These are phyloP conservation scores for Macropus fuliginosus DNA, from an alignment of 2,797 vertebrate genomes.

Conservation along the genomic window DNA sequence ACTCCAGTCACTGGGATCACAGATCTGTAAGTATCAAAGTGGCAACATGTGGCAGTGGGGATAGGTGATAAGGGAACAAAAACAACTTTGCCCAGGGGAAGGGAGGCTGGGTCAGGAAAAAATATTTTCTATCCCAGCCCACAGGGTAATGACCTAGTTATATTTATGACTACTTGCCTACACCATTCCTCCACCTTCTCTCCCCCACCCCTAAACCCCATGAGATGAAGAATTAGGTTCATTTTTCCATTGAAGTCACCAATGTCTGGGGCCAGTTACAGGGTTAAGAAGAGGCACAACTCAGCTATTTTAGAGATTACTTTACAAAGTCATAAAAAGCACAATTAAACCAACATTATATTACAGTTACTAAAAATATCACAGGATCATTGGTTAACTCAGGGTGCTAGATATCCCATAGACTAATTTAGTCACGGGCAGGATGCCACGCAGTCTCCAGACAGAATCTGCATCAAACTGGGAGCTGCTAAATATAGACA, in stretches of 20 bases:
- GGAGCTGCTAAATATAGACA: slow-evolving; percentile 74
- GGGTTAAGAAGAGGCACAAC: slow-evolving; percentile 33
- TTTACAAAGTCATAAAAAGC: slow-evolving; percentile 63
- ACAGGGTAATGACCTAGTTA: neutral
- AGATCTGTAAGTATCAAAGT: neutral
- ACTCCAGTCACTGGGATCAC: neutral
- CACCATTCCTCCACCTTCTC: neutral
- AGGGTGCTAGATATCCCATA: slow-evolving; percentile 67
- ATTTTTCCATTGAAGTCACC: neutral
- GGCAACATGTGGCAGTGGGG: neutral
- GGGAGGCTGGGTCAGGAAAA: neutral
- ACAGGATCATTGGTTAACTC: slow-evolving; percentile 54
- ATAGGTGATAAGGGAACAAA: neutral
- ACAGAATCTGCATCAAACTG: slow-evolving; percentile 70
- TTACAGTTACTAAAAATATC: slow-evolving; percentile 68
- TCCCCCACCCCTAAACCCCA: neutral
- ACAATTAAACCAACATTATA: slow-evolving; percentile 53
- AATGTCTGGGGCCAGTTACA: neutral
- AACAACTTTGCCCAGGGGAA: neutral
- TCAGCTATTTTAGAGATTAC: slow-evolving; percentile 31
- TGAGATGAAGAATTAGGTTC: neutral
- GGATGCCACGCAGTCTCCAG: slow-evolving; percentile 66
- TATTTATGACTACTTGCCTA: neutral
- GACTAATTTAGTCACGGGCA: slow-evolving; percentile 70
- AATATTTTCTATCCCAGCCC: neutral